Evolutionary conservation across 1,140 invertebrate genomes (phyloP), one percentile per base, ranked within the genome.

Genomic region (Asobara japonica): DNA sequence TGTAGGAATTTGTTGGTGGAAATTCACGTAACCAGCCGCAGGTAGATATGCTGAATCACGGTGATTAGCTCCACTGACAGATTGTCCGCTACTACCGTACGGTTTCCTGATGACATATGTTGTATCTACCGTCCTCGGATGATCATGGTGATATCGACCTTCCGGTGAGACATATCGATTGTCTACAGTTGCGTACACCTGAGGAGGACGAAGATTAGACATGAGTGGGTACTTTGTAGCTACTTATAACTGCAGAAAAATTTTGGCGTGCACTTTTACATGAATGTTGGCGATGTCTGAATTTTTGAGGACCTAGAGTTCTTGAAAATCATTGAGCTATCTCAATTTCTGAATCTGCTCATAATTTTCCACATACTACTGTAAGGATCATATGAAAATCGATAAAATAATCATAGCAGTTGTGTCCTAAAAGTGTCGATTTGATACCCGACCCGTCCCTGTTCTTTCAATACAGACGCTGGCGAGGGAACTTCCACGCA

Each of bases 61-160:
- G 8, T 62, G 11, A 62, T 30, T 11, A 22, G 51, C 18, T 8
- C 11, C 66, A 7, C 31, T 30, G 30, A 71, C 69, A 2, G 66
- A 41, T 2, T 76, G 70, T 10, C 71, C 72, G n/a, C 36, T n/a
- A 68, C 41, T n/a, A 29, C 45, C 65, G n/a, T 84, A 78, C 1
- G 84, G 85, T 45, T 77, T 81, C 65, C 87, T 80, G 72, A 88
- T 85, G 30, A 88, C 70, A 66, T 89, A 89, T 31, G 88, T 89
- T 0, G 88, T 88, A 51, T 88, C 86, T 1, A 89, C 80, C 4
- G 82, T 77, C 64, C 83, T 82, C 0, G 80, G 81, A 5, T 78
- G 74, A 30, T 81, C 77, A 33, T 86, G 81, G 29, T 83, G 78
- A 56, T 77, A 76, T 41, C 79, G 79, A 36, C 87, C 86, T 72